These are phyloP conservation scores for Andrena bicolor DNA, from an alignment of 2,888 invertebrate genomes.

Conservation along the genomic window DNA sequence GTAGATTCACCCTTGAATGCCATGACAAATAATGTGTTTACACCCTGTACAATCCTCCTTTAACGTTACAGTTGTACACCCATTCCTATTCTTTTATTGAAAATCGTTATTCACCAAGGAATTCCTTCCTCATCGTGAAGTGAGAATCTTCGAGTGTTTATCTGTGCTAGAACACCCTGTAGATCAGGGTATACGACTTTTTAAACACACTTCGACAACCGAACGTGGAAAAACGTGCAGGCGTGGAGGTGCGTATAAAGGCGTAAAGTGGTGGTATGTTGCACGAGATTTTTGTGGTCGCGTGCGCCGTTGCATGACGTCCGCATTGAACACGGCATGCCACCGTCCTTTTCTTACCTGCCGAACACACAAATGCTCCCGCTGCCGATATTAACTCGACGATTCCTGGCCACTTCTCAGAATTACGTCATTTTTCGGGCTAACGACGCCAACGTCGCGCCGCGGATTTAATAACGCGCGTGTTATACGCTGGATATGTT, in stretches of 20 bases:
- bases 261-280: conserved; percentile 55
- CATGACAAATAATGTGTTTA: too few relatives aligned
- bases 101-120: background rate
- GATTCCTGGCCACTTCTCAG: conserved; percentile 70
- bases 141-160: too few relatives aligned
- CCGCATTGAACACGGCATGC: conserved; percentile 74
- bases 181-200: conserved; percentile 5
- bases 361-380: conserved; percentile 73
- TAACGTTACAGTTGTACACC: background rate
- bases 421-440: conserved; percentile 67
- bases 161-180: conserved; percentile 5
- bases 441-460: conserved; percentile 50
- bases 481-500: conserved; percentile 53
- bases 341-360: conserved; percentile 72
- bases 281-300: conserved; percentile 75
- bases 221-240: conserved; percentile 18
- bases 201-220: conserved; percentile 32
- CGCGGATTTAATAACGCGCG: conserved; percentile 61
- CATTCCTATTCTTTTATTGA: background rate
- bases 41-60: too few relatives aligned
- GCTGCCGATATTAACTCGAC: conserved; percentile 69
- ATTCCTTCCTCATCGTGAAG: background rate
- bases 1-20: too few relatives aligned
- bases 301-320: conserved; percentile 77
- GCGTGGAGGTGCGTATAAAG: conserved; percentile 48